A percentile compares a stretch with the other conserved stretches of the same genome.
Conservation (phyloP, 2,113 vertebrate species). For the Montifringilla adamsi region DNA sequence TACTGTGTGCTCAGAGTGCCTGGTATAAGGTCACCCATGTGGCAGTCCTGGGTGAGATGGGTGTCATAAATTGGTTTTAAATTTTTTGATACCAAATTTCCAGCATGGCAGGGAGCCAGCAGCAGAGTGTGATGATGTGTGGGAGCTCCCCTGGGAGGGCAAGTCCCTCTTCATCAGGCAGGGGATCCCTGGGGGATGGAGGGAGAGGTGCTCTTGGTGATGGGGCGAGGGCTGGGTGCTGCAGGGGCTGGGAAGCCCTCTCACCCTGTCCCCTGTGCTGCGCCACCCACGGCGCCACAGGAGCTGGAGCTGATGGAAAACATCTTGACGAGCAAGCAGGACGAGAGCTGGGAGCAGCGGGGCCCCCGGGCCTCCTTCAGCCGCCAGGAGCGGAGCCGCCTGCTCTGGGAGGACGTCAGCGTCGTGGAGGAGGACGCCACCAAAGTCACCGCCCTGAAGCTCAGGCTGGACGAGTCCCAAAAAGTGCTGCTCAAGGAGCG, state of each 20-base stretch:
- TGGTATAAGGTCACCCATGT: not conserved
- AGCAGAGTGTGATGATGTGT: not conserved
- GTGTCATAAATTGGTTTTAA: not conserved
- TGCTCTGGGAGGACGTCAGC: slow-evolving; percentile 87
- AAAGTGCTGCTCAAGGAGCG: slow-evolving; percentile 90
- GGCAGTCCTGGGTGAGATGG: rapidly evolving
- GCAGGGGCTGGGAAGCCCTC: not conserved
- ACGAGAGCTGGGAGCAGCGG: slow-evolving; percentile 82
- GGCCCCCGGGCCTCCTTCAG: slow-evolving; percentile 72
- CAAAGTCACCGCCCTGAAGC: slow-evolving; percentile 88
- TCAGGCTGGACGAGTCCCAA: slow-evolving; percentile 94
- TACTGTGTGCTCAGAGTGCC: rapidly evolving
- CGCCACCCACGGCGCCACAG: slow-evolving; percentile 49
- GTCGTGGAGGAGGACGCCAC: slow-evolving; percentile 83
- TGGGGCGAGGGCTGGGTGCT: not conserved
- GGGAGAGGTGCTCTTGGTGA: not conserved
- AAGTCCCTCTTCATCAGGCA: not conserved
- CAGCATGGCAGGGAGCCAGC: rapidly evolving
- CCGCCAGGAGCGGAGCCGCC: slow-evolving; percentile 85
- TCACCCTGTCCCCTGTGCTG: not conserved
- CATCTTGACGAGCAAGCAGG: slow-evolving; percentile 77
- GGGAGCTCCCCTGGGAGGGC: not conserved
- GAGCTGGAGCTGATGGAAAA: slow-evolving; percentile 86
- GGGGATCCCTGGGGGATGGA: not conserved
- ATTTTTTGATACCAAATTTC: not conserved